These are phyloP conservation scores for Tympanoctomys barrerae DNA, from an alignment of 2,797 vertebrate genomes.

Conservation along the genomic window DNA sequence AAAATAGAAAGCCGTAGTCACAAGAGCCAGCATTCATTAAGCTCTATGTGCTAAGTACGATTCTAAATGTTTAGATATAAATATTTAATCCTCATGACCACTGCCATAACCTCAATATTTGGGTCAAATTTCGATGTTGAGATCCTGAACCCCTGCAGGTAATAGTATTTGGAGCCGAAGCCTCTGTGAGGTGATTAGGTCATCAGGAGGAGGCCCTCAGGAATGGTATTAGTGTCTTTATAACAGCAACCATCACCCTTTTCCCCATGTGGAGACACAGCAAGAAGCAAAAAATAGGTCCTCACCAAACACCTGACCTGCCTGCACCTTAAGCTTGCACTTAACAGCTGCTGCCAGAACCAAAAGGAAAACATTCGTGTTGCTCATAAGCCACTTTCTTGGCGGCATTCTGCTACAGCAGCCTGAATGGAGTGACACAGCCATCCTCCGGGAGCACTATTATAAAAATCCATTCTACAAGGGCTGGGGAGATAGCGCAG, in stretches of 20 bases:
- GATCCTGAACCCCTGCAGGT: background rate
- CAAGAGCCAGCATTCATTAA: background rate
- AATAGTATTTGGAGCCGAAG: background rate
- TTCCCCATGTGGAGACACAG: background rate
- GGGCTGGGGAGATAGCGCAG: too few species aligned
- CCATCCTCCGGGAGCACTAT: background rate
- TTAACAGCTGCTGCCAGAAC: background rate
- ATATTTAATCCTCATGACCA: background rate
- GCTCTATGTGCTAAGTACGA: background rate
- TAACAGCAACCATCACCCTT: background rate
- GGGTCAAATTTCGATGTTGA: background rate
- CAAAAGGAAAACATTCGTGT: background rate
- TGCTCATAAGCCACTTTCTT: background rate
- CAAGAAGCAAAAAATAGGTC: background rate
- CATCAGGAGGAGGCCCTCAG: background rate
- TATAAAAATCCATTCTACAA: background rate
- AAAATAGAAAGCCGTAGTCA: rapidly evolving
- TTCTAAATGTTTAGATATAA: background rate
- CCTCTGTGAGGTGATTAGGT: background rate
- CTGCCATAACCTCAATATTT: background rate
- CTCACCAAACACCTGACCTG: background rate
- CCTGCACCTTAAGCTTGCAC: background rate
- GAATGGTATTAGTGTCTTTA: background rate
- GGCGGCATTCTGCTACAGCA: background rate
- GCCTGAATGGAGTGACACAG: background rate